phyloP scores from a whole-genome alignment of 2,797 vertebrate species.

The Platalea minor region DNA sequence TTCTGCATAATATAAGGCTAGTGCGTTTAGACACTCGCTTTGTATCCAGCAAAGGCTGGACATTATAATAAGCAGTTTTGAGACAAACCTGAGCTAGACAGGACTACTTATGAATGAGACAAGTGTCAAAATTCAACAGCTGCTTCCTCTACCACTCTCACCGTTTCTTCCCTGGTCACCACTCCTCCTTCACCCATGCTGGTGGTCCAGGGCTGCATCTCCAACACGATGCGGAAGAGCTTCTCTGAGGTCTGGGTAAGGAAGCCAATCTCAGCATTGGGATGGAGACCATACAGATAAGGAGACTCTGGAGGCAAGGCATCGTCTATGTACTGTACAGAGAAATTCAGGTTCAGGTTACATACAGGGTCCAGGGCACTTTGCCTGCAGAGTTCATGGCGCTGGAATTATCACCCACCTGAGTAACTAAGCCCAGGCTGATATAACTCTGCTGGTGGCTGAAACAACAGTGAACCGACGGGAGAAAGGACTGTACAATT shows the following conservation, averaged over 20 bases:
- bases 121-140: neutral
- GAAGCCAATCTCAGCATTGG: slow-evolving; percentile 94
- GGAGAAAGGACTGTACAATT: neutral
- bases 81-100: neutral
- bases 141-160: slow-evolving; percentile 1
- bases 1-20: neutral
- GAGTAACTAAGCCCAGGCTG: neutral
- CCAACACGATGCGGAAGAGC: slow-evolving; percentile 86
- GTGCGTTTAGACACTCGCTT: neutral
- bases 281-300: slow-evolving; percentile 91
- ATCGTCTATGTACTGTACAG: slow-evolving; percentile 87
- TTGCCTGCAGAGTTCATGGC: accelerated
- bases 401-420: neutral
- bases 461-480: neutral
- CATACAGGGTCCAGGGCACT: neutral
- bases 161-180: slow-evolving; percentile 84
- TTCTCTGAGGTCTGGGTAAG: slow-evolving; percentile 91
- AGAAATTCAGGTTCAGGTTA: neutral
- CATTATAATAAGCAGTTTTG: neutral
- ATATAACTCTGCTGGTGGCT: neutral
- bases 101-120: neutral
- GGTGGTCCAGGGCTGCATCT: slow-evolving; percentile 87
- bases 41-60: neutral
- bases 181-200: slow-evolving; percentile 71
- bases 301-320: slow-evolving; percentile 87